Percentiles rank a stretch among this genome's conserved stretches.
Evolutionary conservation across 2,888 invertebrate species (phyloP).

Genomic region (Didymodactylos carnosus): DNA sequence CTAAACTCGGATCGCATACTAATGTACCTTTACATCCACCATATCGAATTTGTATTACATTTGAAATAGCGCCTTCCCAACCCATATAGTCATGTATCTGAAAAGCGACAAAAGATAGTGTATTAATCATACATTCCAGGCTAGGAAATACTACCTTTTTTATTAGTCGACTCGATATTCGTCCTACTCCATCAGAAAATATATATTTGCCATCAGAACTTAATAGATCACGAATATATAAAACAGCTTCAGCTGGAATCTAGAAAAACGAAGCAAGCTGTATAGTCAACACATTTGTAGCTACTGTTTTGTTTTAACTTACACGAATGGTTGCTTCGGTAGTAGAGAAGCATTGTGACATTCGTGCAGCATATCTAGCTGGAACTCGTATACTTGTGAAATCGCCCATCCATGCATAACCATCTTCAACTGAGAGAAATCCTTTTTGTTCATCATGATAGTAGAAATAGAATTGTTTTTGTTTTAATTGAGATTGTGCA

Average conservation of each 20-base stretch:
- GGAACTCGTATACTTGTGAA: neutral
- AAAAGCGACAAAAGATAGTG: neutral
- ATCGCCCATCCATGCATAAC: neutral
- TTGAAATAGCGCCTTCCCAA: neutral
- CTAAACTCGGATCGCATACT: neutral
- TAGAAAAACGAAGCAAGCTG: neutral
- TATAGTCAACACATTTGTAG: no score
- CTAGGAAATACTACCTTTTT: no score
- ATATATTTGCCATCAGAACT: neutral
- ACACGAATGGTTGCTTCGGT: neutral
- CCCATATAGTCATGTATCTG: neutral
- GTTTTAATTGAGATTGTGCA: neutral
- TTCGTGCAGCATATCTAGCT: neutral
- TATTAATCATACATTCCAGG: no score
- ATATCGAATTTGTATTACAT: neutral
- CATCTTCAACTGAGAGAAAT: neutral
- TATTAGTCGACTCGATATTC: no score
- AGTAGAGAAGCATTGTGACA: neutral
- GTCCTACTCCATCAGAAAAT: neutral
- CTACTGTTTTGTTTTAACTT: neutral
- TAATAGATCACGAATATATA: neutral
- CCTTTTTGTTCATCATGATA: neutral
- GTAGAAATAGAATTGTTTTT: neutral
- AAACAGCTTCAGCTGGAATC: neutral
- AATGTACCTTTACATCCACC: neutral